These are phyloP conservation scores for Troides helena DNA, from an alignment of 2,888 invertebrate genomes.

Conservation along the genomic window DNA sequence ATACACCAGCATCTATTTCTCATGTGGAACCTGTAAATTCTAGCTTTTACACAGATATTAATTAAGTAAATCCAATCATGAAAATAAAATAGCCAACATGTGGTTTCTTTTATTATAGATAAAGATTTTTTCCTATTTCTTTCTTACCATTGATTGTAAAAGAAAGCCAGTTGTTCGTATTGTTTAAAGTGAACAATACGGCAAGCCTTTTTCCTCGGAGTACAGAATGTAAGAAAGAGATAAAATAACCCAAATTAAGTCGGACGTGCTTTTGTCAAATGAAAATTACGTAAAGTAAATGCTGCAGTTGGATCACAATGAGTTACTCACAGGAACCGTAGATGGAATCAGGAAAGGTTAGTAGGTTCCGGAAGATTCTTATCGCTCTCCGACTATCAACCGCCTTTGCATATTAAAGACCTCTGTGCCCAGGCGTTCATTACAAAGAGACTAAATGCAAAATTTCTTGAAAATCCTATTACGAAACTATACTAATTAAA, in stretches of 20 bases:
- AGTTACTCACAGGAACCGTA: conserved; percentile 12
- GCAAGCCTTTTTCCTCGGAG: background rate
- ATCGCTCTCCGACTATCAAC: conserved; percentile 35
- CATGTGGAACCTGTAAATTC: too few relatives aligned
- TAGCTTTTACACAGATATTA: too few relatives aligned
- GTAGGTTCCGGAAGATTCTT: conserved; percentile 27
- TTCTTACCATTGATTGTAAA: background rate
- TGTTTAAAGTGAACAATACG: background rate
- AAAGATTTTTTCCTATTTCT: background rate
- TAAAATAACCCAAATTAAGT: conserved; percentile 10
- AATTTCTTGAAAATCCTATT: conserved; percentile 37
- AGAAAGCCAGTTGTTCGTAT: background rate
- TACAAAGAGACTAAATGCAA: conserved; percentile 50
- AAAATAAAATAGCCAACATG: background rate
- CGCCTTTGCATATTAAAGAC: conserved; percentile 58
- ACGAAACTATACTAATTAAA: conserved; percentile 59
- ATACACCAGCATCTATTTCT: too few relatives aligned
- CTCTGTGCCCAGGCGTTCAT: conserved; percentile 45
- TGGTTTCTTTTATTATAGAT: background rate
- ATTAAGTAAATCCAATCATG: background rate
- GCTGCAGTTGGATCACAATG: conserved; percentile 16
- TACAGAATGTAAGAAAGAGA: conserved; percentile 5
- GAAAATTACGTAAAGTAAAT: conserved; percentile 15
- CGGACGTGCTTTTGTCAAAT: conserved; percentile 20
- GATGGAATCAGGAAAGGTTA: conserved; percentile 25